Evolutionary conservation across 2,888 invertebrate species (phyloP).

Genomic region (Slavum lentiscoides): DNA sequence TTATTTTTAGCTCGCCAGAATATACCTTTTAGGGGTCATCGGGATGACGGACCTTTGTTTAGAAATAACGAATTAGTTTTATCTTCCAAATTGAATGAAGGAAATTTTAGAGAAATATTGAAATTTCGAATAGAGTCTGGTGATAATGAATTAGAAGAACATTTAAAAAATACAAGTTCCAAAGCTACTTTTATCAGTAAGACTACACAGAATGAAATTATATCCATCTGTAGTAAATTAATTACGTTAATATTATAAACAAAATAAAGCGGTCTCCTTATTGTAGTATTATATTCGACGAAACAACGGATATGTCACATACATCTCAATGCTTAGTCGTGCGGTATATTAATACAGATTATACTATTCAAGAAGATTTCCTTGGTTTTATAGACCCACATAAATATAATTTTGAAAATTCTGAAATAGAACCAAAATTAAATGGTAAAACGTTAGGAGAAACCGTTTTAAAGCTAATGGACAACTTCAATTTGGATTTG

Average conservation of each 20-base stretch:
- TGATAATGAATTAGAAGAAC: neutral
- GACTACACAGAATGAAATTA: conserved; percentile 57
- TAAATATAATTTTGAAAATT: too few relatives aligned
- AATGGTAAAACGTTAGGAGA: neutral
- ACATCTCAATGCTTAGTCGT: neutral
- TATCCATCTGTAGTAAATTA: conserved; percentile 54
- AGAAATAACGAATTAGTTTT: neutral
- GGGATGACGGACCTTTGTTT: conserved; percentile 51
- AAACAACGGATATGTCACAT: too few relatives aligned
- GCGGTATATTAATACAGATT: conserved; percentile 55
- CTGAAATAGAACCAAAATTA: neutral
- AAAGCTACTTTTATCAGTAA: conserved; percentile 57
- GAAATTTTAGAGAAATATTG: conserved; percentile 56
- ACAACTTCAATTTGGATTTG: conserved; percentile 17
- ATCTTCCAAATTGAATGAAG: conserved; percentile 45
- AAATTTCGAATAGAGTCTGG: conserved; percentile 21
- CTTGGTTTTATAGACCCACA: neutral
- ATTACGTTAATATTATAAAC: conserved; percentile 55
- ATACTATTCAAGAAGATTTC: neutral
- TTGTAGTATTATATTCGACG: conserved; percentile 45
- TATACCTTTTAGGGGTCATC: conserved; percentile 55
- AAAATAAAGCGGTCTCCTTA: conserved; percentile 54
- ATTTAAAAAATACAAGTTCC: neutral
- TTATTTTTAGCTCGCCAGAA: conserved; percentile 55
- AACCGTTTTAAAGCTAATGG: neutral